A percentile compares a stretch with the other conserved stretches of the same genome.
Evolutionary conservation across 2,888 invertebrate species (phyloP).

Genomic region (Agrochola litura): DNA sequence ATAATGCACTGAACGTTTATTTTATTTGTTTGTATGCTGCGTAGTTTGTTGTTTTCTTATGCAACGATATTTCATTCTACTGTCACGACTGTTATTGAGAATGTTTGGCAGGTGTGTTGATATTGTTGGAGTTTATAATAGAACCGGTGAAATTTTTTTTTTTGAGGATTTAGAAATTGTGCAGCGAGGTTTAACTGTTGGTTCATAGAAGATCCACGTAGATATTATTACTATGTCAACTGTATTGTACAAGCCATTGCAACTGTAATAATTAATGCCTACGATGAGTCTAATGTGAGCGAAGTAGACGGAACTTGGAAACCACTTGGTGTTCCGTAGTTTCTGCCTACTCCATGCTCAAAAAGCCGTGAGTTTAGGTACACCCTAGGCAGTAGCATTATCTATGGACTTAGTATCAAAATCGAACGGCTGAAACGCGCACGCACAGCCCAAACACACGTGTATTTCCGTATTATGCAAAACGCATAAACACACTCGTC

Average conservation of each 20-base stretch:
- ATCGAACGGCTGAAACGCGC: not conserved
- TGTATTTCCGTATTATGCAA: slow-evolving; percentile 35
- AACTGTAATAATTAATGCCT: not conserved
- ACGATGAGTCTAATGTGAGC: not conserved
- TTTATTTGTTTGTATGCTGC: slow-evolving; percentile 36
- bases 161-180: not conserved
- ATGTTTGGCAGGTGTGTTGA: slow-evolving; percentile 3
- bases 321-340: not conserved
- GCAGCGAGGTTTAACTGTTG: not conserved
- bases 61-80: slow-evolving; percentile 14
- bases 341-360: not conserved
- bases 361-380: not conserved
- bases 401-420: not conserved
- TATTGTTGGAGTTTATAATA: not conserved
- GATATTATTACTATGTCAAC: not conserved
- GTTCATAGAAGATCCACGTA: not conserved
- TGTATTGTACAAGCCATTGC: too few species aligned
- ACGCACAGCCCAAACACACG: slow-evolving; percentile 5
- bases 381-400: not conserved
- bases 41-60: slow-evolving; percentile 19
- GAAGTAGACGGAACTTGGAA: not conserved
- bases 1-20: slow-evolving; percentile 24
- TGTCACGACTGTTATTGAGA: slow-evolving; percentile 14
- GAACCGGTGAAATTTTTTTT: too few species aligned
- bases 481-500: slow-evolving; percentile 34